Percentiles rank a stretch among this genome's conserved stretches.
phyloP scores from a whole-genome alignment of 2,888 invertebrate genomes.

The Colletes collaris region DNA sequence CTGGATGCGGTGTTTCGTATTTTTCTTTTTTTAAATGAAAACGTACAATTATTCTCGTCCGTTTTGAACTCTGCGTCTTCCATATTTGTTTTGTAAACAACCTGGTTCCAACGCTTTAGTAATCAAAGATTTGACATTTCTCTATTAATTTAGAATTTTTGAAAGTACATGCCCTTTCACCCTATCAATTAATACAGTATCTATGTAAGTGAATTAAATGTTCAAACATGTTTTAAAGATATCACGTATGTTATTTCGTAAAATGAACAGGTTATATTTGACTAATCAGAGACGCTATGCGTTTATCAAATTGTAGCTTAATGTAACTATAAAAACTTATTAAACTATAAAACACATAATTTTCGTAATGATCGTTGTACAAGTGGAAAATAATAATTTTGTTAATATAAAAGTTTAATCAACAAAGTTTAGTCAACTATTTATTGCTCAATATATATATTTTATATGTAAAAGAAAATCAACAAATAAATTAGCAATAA shows the following conservation, averaged over 20 bases:
- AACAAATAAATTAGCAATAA: background rate
- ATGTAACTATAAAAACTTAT: slow-evolving; percentile 4
- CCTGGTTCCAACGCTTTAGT: slow-evolving; percentile 15
- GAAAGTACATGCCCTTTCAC: background rate
- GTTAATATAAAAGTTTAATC: background rate
- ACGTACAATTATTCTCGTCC: slow-evolving; percentile 75
- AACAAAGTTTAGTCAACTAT: background rate
- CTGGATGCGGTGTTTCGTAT: slow-evolving; percentile 85
- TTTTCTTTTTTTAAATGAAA: slow-evolving; percentile 88
- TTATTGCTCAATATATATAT: background rate
- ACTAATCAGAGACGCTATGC: slow-evolving; percentile 15
- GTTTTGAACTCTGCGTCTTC: slow-evolving; percentile 65
- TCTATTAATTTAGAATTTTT: slow-evolving; percentile 12
- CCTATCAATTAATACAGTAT: slow-evolving; percentile 7
- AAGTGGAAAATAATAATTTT: slow-evolving; percentile 5
- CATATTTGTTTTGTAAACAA: slow-evolving; percentile 76
- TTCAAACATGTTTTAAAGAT: slow-evolving; percentile 22
- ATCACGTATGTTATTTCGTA: background rate
- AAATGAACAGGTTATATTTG: slow-evolving; percentile 52
- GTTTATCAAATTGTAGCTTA: slow-evolving; percentile 20
- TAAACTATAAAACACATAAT: background rate
- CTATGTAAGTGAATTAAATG: slow-evolving; percentile 21
- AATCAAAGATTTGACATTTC: slow-evolving; percentile 22
- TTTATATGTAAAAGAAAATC: background rate
- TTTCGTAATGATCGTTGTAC: background rate